Conservation (phyloP, 2,113 vertebrate species). For the Protobothrops mucrosquamatus region DNA sequence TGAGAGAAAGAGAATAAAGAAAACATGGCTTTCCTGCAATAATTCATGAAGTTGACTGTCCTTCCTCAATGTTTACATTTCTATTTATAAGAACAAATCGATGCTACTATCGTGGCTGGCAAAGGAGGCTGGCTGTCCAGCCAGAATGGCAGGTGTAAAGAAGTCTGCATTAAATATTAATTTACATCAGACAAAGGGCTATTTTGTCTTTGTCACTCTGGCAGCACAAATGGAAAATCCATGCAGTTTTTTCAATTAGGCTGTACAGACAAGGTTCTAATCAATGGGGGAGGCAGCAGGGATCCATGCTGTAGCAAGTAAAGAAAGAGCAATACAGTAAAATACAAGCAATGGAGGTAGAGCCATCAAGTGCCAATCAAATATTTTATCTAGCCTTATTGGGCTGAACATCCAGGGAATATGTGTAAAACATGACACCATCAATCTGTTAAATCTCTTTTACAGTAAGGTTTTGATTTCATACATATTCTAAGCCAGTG, state of each 20-base stretch:
- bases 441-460: rapidly evolving
- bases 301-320: not conserved
- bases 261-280: not conserved
- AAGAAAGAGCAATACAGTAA: not conserved
- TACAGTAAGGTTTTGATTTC: not conserved
- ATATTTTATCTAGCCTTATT: rapidly evolving
- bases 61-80: conserved; percentile 4
- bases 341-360: rapidly evolving
- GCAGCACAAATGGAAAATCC: not conserved
- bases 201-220: rapidly evolving
- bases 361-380: rapidly evolving
- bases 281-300: not conserved
- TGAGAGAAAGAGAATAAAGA: conserved; percentile 12
- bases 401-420: rapidly evolving
- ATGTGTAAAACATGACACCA: rapidly evolving
- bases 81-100: conserved; percentile 54
- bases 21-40: conserved; percentile 9
- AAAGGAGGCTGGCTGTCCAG: conserved; percentile 12
- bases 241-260: not conserved
- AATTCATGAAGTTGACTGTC: conserved; percentile 27
- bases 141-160: conserved; percentile 18
- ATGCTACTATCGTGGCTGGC: conserved; percentile 1
- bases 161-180: not conserved
- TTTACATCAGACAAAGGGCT: conserved; percentile 20
- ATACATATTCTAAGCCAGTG: not conserved